Conservation (phyloP, 2,888 invertebrate species). For the Sminthurides aquaticus region DNA sequence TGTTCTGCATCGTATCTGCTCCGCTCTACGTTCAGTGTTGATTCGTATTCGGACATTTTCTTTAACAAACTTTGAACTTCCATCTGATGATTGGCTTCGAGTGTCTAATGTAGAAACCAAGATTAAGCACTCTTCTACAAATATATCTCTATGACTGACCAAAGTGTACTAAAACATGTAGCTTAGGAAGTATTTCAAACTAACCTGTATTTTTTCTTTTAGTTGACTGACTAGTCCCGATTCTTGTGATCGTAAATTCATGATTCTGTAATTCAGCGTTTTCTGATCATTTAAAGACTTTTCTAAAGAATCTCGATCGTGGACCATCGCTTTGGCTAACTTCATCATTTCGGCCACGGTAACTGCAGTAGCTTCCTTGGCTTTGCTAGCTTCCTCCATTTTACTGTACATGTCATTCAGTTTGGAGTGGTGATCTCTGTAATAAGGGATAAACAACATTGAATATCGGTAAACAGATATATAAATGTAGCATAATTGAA, state of each 20-base stretch:
- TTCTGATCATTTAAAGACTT: slow-evolving; percentile 34
- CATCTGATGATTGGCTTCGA: slow-evolving; percentile 31
- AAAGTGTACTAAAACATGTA: neutral
- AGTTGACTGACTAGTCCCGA: slow-evolving; percentile 34
- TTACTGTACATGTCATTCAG: slow-evolving; percentile 19
- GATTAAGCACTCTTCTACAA: no score
- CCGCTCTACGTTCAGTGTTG: slow-evolving; percentile 16
- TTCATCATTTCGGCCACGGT: slow-evolving; percentile 38
- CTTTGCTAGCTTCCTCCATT: slow-evolving; percentile 25
- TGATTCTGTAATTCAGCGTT: slow-evolving; percentile 32
- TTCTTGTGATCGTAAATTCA: slow-evolving; percentile 33
- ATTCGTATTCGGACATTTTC: slow-evolving; percentile 30
- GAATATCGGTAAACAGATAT: neutral
- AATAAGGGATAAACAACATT: no score
- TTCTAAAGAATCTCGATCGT: slow-evolving; percentile 32
- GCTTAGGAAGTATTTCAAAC: neutral
- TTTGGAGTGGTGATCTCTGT: slow-evolving; percentile 16
- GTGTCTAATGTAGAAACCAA: no score
- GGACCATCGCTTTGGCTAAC: slow-evolving; percentile 29
- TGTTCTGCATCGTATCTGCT: neutral
- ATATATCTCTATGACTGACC: no score
- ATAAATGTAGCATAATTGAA: neutral
- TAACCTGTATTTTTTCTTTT: slow-evolving; percentile 38
- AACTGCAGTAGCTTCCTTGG: slow-evolving; percentile 27
- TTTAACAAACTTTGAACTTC: slow-evolving; percentile 27